Base-by-base conservation (phyloP, 2,113 vertebrate species). In the Passer montanus region DNA sequence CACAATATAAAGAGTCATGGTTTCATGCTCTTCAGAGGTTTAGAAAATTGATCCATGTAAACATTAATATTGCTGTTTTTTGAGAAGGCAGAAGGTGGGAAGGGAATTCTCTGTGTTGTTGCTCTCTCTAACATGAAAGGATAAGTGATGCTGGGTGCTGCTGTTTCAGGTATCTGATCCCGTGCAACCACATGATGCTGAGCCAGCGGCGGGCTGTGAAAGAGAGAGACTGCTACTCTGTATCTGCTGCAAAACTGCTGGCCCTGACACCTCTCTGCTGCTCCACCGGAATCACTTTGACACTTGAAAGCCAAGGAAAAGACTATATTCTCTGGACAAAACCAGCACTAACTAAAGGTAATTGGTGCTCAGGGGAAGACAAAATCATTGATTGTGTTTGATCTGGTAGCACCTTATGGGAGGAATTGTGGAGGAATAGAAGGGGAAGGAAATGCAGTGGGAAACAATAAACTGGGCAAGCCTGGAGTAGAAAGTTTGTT, bases 161-260 rank as follows among this genome's bases (percentile, higher is more conserved):
- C 53, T 95, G 6, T 97, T 95, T 49, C 97, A 99, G 99, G 98
- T 99, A 99, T 93, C 98, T 99, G 96, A 99, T 99, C 96, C 99
- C 99, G 1, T 99, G 99, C 97, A 99, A 99, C 96, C 99, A 99
- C 97, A 99, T 99, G 98, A 99, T 99, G 99, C 93, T 99, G 97
- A 99, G 99, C 96, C 99, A 99, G 97, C 97, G 99, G 15, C 90
- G 98, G 4, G 98, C 99, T 62, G 98, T 99, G 97, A 98, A 98
- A 93, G 99, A 99, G 94, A 98, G 98, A 93, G 99, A 99, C 96
- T 99, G 98, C 94, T 99, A 99, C 83, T 99, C 99, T 0, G 98
- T 98, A 18, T 99, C 99, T 19, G 99, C 99, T 4, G 99, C 99
- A 70, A 99, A 98, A 95, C 98, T 99, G 85, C 98, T 99, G 22